phyloP scores from a whole-genome alignment of 2,888 invertebrate genomes.

The Folsomia candida region DNA sequence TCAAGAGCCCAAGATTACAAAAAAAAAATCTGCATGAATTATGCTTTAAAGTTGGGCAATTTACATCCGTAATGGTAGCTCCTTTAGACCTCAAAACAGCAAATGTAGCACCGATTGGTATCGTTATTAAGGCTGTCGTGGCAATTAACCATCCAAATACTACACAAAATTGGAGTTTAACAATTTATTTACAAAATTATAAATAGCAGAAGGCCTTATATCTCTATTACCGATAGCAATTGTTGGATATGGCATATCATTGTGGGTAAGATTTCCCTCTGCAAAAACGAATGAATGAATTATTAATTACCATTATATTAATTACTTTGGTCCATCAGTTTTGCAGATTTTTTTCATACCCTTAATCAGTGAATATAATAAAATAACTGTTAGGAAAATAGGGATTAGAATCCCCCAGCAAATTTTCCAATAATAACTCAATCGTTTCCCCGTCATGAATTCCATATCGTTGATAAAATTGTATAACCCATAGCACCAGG shows the following conservation, averaged over 20 bases:
- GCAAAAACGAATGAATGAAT: too few relatives aligned
- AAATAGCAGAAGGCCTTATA: background rate
- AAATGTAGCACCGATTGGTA: slow-evolving; percentile 57
- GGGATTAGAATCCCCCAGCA: slow-evolving; percentile 78
- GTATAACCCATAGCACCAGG: slow-evolving; percentile 61
- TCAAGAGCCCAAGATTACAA: background rate
- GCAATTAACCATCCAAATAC: slow-evolving; percentile 32
- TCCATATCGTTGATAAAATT: slow-evolving; percentile 71
- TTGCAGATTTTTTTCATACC: too few relatives aligned
- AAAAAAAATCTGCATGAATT: slow-evolving; percentile 3
- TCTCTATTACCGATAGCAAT: slow-evolving; percentile 24
- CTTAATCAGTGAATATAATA: slow-evolving; percentile 64
- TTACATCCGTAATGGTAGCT: slow-evolving; percentile 4
- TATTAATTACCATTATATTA: slow-evolving; percentile 16
- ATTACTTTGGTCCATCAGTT: slow-evolving; percentile 6
- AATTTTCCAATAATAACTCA: slow-evolving; percentile 72
- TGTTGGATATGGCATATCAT: slow-evolving; percentile 18
- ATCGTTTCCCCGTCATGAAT: slow-evolving; percentile 71
- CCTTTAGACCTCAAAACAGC: slow-evolving; percentile 49
- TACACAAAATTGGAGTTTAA: background rate
- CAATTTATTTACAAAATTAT: background rate
- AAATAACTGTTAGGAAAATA: slow-evolving; percentile 65
- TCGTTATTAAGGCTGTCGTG: slow-evolving; percentile 54
- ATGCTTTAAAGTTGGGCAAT: background rate
- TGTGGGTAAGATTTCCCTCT: slow-evolving; percentile 11